Conservation (phyloP, 2,888 invertebrate species). For the Eurytoma adleriae region DNA sequence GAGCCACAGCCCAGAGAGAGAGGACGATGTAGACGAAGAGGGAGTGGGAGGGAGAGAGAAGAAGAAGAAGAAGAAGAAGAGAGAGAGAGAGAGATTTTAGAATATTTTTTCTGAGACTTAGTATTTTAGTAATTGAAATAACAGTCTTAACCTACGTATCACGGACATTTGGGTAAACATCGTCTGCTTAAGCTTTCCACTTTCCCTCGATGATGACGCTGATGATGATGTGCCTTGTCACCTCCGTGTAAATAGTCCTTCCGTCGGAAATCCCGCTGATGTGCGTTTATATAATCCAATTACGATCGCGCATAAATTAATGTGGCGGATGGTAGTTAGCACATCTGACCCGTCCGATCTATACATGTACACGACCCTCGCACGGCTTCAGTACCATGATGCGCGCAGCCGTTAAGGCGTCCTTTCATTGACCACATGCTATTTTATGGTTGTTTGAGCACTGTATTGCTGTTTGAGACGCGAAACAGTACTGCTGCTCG, state of each 20-base stretch:
- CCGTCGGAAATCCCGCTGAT: constrained; percentile 7
- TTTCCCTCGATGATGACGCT: not conserved
- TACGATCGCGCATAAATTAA: constrained; percentile 37
- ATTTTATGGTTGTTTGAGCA: constrained; percentile 25
- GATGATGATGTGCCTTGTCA: not conserved
- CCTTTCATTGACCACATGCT: not conserved
- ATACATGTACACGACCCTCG: not conserved
- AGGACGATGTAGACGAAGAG: too few species aligned
- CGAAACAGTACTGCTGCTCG: not conserved
- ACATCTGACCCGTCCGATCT: not conserved
- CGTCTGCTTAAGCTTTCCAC: too few species aligned
- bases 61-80: too few species aligned
- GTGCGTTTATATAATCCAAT: constrained; percentile 27
- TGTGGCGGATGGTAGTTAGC: constrained; percentile 12
- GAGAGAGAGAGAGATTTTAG: too few species aligned
- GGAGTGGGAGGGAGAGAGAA: too few species aligned
- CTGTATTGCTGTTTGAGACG: constrained; percentile 12
- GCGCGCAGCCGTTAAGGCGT: constrained; percentile 11
- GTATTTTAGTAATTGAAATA: too few species aligned
- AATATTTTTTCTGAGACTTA: too few species aligned
- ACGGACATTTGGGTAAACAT: too few species aligned
- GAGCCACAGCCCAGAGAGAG: too few species aligned
- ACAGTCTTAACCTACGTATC: too few species aligned
- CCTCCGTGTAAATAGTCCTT: not conserved
- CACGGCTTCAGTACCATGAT: not conserved